These are phyloP conservation scores for Lysiphlebus fabarum DNA, from an alignment of 1,140 invertebrate species.

Conservation along the genomic window DNA sequence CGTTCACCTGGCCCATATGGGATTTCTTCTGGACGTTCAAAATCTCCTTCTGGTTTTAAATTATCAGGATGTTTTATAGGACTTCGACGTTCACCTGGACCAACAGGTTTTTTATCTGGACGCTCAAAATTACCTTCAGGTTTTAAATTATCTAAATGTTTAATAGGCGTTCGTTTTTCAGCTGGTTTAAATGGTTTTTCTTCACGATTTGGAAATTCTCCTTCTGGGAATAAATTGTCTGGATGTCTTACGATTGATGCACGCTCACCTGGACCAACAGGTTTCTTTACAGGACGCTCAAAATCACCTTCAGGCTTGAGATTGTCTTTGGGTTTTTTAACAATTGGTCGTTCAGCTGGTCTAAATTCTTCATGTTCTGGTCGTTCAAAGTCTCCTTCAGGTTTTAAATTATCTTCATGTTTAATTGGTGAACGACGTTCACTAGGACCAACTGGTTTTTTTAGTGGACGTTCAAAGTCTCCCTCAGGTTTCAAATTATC, in stretches of 20 bases:
- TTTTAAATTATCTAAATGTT: conserved; percentile 64
- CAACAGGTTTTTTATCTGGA: conserved; percentile 48
- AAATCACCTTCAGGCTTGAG: conserved; percentile 60
- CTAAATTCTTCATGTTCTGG: conserved; percentile 59
- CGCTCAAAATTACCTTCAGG: conserved; percentile 62
- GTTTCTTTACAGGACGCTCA: conserved; percentile 42
- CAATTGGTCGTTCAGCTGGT: conserved; percentile 55
- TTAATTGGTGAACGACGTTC: conserved; percentile 62
- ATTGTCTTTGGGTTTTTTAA: conserved; percentile 55
- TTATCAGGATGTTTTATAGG: conserved; percentile 46
- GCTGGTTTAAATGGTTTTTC: conserved; percentile 29
- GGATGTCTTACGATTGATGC: conserved; percentile 39
- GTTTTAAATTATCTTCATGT: conserved; percentile 52
- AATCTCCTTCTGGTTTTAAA: conserved; percentile 56
- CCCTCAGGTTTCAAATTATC: conserved; percentile 61
- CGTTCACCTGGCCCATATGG: conserved; percentile 53
- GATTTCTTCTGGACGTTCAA: conserved; percentile 48
- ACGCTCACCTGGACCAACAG: conserved; percentile 37
- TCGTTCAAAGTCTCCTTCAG: conserved; percentile 56
- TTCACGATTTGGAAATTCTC: conserved; percentile 58
- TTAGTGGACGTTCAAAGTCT: conserved; percentile 42
- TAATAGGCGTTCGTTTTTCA: conserved; percentile 47
- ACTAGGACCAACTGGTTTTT: conserved; percentile 43
- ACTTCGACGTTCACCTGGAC: conserved; percentile 56
- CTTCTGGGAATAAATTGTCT: conserved; percentile 57